Conservation (phyloP, 2,888 invertebrate species). For the Euplexia lucipara region DNA sequence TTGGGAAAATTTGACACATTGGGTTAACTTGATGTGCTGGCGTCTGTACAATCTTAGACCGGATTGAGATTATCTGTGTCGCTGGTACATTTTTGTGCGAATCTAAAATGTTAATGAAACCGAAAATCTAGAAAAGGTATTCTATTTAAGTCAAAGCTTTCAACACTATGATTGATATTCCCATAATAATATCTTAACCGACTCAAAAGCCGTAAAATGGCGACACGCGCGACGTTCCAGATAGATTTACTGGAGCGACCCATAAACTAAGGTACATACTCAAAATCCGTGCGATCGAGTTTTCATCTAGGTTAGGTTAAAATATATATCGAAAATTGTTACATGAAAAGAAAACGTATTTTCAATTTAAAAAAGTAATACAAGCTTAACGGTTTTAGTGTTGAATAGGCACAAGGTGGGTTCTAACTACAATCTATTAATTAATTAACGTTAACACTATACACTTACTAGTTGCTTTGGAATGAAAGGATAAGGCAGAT, state of each 20-base stretch:
- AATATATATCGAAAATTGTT: slow-evolving; percentile 15
- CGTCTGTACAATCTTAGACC: too few species aligned
- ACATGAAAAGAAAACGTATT: slow-evolving; percentile 1
- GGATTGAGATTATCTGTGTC: too few species aligned
- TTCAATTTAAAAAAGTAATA: too few species aligned
- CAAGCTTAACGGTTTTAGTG: too few species aligned
- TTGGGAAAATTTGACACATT: too few species aligned
- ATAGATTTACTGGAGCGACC: slow-evolving; percentile 34
- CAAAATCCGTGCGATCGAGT: slow-evolving; percentile 14
- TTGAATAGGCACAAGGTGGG: too few species aligned
- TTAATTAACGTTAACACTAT: too few species aligned
- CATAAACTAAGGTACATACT: slow-evolving; percentile 37
- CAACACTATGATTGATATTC: slow-evolving; percentile 25
- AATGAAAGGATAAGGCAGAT: too few species aligned
- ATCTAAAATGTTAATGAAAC: slow-evolving; percentile 7
- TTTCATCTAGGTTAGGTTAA: slow-evolving; percentile 27
- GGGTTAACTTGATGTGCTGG: too few species aligned
- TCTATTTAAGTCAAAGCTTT: slow-evolving; percentile 16
- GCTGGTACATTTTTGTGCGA: slow-evolving; percentile 1
- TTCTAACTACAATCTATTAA: too few species aligned
- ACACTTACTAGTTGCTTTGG: too few species aligned
- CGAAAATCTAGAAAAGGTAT: neutral
- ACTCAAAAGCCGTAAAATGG: slow-evolving; percentile 43
- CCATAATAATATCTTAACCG: slow-evolving; percentile 35
- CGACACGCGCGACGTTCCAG: slow-evolving; percentile 33